Percentiles rank a stretch among this genome's conserved stretches.
These are phyloP conservation scores for Pomatorhinus ruficollis DNA, from an alignment of 2,113 vertebrate genomes.

Conservation along the genomic window DNA sequence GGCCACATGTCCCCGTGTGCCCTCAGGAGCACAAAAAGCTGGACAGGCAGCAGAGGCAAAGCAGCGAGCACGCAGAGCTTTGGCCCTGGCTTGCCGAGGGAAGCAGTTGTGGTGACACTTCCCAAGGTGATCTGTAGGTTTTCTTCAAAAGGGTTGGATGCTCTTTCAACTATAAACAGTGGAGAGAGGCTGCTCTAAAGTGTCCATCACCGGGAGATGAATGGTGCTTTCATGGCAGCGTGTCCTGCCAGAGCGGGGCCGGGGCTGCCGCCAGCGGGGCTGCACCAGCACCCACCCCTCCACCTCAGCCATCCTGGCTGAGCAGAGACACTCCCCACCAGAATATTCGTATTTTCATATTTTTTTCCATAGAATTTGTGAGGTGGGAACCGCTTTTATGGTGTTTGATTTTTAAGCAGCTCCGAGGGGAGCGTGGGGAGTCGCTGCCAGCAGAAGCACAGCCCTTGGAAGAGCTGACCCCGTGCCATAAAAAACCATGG, in stretches of 20 bases:
- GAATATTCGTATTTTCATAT: accelerated
- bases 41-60: neutral
- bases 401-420: neutral
- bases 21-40: neutral
- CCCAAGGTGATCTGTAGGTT: slow-evolving; percentile 46
- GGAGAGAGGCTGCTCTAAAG: slow-evolving; percentile 17
- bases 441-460: neutral
- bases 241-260: neutral
- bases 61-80: neutral
- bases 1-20: accelerated
- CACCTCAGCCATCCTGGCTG: neutral
- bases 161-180: slow-evolving; percentile 34
- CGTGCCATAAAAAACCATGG: accelerated
- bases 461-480: accelerated
- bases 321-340: neutral
- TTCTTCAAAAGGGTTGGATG: slow-evolving; percentile 31
- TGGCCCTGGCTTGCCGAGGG: neutral
- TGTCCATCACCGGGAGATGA: slow-evolving; percentile 14
- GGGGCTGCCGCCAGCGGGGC: accelerated
- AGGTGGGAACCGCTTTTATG: neutral
- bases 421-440: accelerated
- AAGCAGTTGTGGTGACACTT: neutral
- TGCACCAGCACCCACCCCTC: neutral
- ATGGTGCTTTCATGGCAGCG: neutral
- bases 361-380: neutral